Evolutionary conservation across 2,113 vertebrate genomes (phyloP), one percentile per base, ranked within the genome.

Genomic region (Pterophyllum scalare): DNA sequence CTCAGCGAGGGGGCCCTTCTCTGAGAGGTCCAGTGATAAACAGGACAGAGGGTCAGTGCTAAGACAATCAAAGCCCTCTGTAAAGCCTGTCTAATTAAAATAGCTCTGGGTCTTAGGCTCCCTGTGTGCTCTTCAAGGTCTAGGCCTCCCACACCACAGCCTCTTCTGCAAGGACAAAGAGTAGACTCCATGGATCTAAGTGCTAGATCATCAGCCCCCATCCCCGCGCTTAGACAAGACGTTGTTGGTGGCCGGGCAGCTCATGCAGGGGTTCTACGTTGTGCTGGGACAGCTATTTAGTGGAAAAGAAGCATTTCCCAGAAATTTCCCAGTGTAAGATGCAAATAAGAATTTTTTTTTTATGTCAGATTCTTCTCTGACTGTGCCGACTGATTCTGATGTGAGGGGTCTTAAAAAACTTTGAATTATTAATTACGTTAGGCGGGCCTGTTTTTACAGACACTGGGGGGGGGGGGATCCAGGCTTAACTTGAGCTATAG

Each of bases 51-150:
- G 92, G 90, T 93, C 89, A 93, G 78, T 83, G 85, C 85, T 88
- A 92, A 93, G 91, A 95, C 94, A 95, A 94, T 92, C 65, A 83
- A 52, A 84, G 83, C 87, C 82, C 87, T 89, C 87, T 91, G 88
- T 90, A 77, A 81, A 89, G 79, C 83, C 83, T 10, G 38, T 90
- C 91, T 94, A 93, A 95, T 95, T 94, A 93, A 95, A 96, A 93
- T 90, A 84, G 83, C 86, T 90, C 33, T 54, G 59, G 75, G 78
- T 91, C 80, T 65, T 85, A 83, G 86, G 85, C 82, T 90, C 79
- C 83, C 82, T 78, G 26, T 72, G 65, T 72, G 46, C 84, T 54
- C 57, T 81, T 61, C 19, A 49, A 60, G 79, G 83, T 77, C 49
- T 46, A 20, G 77, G 77, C 79, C 82, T 81, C 70, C 54, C 82